Percentiles rank a stretch among this genome's conserved stretches.
These are phyloP conservation scores for Phania funesta DNA, from an alignment of 2,888 invertebrate species.

Conservation along the genomic window DNA sequence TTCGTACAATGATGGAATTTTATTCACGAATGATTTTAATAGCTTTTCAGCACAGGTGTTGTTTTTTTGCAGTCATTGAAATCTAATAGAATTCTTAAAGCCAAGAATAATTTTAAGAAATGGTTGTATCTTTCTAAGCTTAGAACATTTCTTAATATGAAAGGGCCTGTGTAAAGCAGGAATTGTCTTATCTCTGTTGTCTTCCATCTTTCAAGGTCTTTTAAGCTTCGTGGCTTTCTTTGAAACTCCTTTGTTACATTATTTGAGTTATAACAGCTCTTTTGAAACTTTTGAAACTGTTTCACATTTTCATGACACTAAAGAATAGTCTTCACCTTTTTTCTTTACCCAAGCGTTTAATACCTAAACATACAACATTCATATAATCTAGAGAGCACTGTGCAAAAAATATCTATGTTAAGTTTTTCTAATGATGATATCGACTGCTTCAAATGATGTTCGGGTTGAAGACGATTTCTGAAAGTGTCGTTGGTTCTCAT, in stretches of 20 bases:
- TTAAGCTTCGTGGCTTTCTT: constrained; percentile 59
- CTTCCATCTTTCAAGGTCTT: constrained; percentile 8
- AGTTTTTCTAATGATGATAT: constrained; percentile 25
- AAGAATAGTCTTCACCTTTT: too few relatives aligned
- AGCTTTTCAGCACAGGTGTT: not conserved
- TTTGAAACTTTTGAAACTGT: constrained; percentile 18
- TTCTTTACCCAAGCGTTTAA: too few relatives aligned
- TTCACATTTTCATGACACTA: too few relatives aligned
- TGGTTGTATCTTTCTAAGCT: not conserved
- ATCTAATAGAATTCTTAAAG: not conserved
- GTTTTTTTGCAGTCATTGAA: not conserved
- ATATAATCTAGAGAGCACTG: not conserved
- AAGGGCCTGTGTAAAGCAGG: not conserved
- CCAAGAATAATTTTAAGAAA: not conserved
- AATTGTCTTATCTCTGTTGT: constrained; percentile 13
- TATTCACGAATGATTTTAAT: not conserved
- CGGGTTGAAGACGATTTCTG: constrained; percentile 35
- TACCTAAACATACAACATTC: too few relatives aligned
- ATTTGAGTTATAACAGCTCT: constrained; percentile 42
- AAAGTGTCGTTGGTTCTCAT: constrained; percentile 22
- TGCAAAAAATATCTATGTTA: not conserved
- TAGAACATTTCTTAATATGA: constrained; percentile 1
- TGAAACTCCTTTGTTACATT: constrained; percentile 57
- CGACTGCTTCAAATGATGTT: constrained; percentile 28
- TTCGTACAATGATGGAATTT: constrained; percentile 41